Conservation (phyloP, 1,140 invertebrate species). For the Campodea augens region DNA sequence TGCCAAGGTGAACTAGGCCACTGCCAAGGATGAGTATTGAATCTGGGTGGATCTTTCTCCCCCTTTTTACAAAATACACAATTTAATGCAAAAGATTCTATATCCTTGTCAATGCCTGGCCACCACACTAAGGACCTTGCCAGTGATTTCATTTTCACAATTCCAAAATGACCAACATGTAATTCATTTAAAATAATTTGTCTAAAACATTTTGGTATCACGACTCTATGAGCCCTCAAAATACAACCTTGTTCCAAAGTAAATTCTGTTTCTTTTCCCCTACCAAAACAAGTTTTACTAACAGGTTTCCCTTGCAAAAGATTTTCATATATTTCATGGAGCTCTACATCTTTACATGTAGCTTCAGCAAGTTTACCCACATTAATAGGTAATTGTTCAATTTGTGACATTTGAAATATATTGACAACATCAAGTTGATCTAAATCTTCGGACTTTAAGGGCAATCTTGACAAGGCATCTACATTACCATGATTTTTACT, state of each 20-base stretch:
- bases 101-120: constrained; percentile 18
- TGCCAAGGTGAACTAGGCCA: constrained; percentile 18
- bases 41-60: too few species aligned
- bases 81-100: constrained; percentile 10
- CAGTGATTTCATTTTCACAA: constrained; percentile 20
- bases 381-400: constrained; percentile 14
- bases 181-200: constrained; percentile 9
- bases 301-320: constrained; percentile 15
- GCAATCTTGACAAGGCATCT: constrained; percentile 13
- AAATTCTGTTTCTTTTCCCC: constrained; percentile 8
- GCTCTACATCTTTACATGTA: constrained; percentile 14
- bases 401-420: constrained; percentile 17
- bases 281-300: constrained; percentile 17
- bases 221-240: constrained; percentile 7
- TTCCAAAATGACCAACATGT: constrained; percentile 17
- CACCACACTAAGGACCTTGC: constrained; percentile 20
- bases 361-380: constrained; percentile 13
- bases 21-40: constrained; percentile 18
- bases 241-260: constrained; percentile 1
- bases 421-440: constrained; percentile 16
- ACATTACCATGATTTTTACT: constrained; percentile 12
- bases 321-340: constrained; percentile 14
- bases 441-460: constrained; percentile 9
- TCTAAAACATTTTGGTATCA: constrained; percentile 16
- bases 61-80: too few species aligned